phyloP scores from a whole-genome alignment of 30 jellyfish, hydroid and myxozoan species.

The Chironex yamaguchii region DNA sequence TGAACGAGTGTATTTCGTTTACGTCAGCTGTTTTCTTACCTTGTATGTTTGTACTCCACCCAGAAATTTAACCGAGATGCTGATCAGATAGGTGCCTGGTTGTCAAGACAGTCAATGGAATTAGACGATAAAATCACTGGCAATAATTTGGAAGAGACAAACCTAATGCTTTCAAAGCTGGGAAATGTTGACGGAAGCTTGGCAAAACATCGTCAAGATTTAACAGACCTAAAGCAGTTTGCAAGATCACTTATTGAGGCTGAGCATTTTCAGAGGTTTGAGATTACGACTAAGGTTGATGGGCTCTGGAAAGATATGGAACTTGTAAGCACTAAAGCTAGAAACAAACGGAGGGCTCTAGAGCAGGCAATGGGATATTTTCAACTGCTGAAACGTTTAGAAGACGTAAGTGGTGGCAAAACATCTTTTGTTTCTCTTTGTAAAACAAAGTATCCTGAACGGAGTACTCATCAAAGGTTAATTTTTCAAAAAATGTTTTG shows the following conservation, averaged over 20 bases:
- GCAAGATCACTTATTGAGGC: constrained; percentile 3
- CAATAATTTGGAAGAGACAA: constrained; percentile 34
- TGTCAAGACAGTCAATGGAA: constrained; percentile 37
- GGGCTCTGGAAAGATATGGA: constrained; percentile 15
- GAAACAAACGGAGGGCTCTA: constrained; percentile 1
- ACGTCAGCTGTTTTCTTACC: no score
- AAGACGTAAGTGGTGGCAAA: constrained; percentile 21
- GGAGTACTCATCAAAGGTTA: no score
- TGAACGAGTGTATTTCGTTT: no score
- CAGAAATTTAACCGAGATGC: constrained; percentile 66
- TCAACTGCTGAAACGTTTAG: constrained; percentile 14
- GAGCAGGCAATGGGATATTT: constrained; percentile 41
- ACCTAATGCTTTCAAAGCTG: constrained; percentile 13
- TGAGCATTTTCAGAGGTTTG: constrained; percentile 1
- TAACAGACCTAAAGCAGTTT: constrained; percentile 13
- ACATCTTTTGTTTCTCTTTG: no score
- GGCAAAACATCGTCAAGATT: constrained; percentile 19
- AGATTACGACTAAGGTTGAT: constrained; percentile 27
- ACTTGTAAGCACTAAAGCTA: constrained; percentile 1
- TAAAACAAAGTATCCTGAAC: no score
- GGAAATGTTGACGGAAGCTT: constrained; percentile 16
- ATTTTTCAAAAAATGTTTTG: no score
- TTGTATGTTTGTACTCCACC: no score
- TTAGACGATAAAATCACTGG: constrained; percentile 10
- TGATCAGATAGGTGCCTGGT: constrained; percentile 66